Evolutionary conservation across 2,113 vertebrate genomes (phyloP).

Genomic region (Catagonus wagneri): DNA sequence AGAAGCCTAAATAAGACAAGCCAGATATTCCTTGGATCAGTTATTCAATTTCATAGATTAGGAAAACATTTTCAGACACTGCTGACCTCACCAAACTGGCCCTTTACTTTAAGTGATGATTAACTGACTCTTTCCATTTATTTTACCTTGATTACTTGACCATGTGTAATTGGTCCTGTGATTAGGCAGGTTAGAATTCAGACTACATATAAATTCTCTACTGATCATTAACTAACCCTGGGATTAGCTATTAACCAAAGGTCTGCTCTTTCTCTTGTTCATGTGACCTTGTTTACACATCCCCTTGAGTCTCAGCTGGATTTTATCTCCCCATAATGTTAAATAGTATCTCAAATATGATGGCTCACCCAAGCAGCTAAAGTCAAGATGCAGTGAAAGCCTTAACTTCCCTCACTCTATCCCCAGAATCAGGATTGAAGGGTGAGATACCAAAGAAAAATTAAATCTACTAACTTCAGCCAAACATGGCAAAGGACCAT

Average conservation of each 20-base stretch:
- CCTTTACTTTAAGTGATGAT: constrained; percentile 78
- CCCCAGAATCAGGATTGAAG: background rate
- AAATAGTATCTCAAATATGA: constrained; percentile 68
- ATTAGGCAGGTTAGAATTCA: constrained; percentile 76
- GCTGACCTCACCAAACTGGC: constrained; percentile 79
- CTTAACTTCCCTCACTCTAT: constrained; percentile 29
- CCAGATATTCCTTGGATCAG: constrained; percentile 24
- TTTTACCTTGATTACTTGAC: constrained; percentile 81
- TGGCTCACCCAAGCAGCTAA: constrained; percentile 55
- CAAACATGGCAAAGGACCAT: constrained; percentile 53
- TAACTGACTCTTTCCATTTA: constrained; percentile 77
- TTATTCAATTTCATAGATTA: constrained; percentile 67
- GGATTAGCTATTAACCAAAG: constrained; percentile 81
- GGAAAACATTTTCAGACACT: constrained; percentile 79
- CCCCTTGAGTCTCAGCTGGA: constrained; percentile 61
- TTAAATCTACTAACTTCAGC: background rate
- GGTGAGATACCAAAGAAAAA: constrained; percentile 39
- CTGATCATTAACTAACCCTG: constrained; percentile 79
- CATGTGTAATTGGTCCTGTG: constrained; percentile 80
- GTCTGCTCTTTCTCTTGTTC: constrained; percentile 72
- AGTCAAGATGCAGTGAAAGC: constrained; percentile 49
- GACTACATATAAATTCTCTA: constrained; percentile 73
- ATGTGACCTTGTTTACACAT: constrained; percentile 77
- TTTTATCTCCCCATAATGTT: constrained; percentile 71
- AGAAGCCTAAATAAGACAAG: constrained; percentile 37